Evolutionary conservation across 2,113 vertebrate genomes (phyloP), one percentile per base, ranked within the genome.

Genomic region (Panthera tigris): DNA sequence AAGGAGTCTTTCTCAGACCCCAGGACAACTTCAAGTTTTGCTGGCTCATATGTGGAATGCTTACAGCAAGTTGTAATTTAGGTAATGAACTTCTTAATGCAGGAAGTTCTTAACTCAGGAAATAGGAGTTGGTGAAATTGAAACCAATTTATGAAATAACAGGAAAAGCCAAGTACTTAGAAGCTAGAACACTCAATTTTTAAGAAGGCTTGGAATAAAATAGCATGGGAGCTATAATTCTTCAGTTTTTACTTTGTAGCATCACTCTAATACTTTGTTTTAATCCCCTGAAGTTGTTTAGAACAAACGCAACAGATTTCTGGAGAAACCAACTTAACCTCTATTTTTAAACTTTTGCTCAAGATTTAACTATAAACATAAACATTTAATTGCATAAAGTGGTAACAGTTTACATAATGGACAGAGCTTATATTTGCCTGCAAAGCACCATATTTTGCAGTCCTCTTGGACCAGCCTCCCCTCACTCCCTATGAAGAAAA

Each of bases 91-190:
- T 87, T 95, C 68, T 50, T 83, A 39, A 84, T 63, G 85, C 80
- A 86, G 61, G 25, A 84, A 91, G 36, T 91, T 91, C 82, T 80
- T 90, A 71, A 82, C 83, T 93, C 69, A 96, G 95, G 76, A 97
- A 93, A 84, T 10, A 73, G 48, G 45, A 92, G 33, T 84, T 73
- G 27, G 86, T 74, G 76, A 80, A 91, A 87, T 68, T 23, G 48
- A 95, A 96, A 91, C 52, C 74, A 84, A 73, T 82, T 48, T 86
- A 76, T 68, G 82, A 71, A 41, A 97, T 82, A 76, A 93, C 94
- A 45, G 50, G 84, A 90, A 90, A 61, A 79, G 61, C n/a, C 71
- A 90, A 87, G 48, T 61, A 33, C 76, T 93, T 61, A 68, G 69
- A 76, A 66, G 76, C 21, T 80, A 55, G 39, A 95, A 80, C 5